These are phyloP conservation scores for Pandemis corylana DNA, from an alignment of 2,888 invertebrate genomes.

Conservation along the genomic window DNA sequence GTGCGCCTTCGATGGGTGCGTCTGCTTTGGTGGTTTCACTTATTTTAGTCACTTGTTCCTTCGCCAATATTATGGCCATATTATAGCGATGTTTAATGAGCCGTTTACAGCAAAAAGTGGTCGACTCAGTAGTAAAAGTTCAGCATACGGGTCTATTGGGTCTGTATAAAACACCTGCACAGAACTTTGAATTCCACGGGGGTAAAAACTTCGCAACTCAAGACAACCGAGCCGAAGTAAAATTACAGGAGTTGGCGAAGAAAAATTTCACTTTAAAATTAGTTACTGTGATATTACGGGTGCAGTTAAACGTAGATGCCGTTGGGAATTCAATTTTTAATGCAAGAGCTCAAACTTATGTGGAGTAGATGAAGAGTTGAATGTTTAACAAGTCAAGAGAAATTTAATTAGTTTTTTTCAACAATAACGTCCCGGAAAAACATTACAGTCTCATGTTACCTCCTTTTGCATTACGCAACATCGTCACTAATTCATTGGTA, in stretches of 20 bases:
- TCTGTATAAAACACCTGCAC: slow-evolving; percentile 33
- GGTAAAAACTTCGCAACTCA: slow-evolving; percentile 39
- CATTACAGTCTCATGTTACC: no score
- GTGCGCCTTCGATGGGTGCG: neutral
- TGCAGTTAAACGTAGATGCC: slow-evolving; percentile 36
- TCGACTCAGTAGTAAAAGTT: slow-evolving; percentile 25
- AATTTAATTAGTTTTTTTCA: neutral
- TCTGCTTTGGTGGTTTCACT: neutral
- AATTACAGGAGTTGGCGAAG: slow-evolving; percentile 38
- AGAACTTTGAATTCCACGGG: slow-evolving; percentile 29
- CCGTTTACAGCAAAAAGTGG: neutral
- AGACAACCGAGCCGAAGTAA: slow-evolving; percentile 36
- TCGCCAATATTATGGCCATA: slow-evolving; percentile 6
- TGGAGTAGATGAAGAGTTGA: neutral
- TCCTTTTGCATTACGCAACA: neutral
- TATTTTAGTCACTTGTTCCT: neutral
- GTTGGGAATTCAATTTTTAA: slow-evolving; percentile 37
- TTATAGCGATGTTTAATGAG: neutral
- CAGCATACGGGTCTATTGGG: slow-evolving; percentile 20
- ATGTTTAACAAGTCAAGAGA: neutral
- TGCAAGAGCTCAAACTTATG: slow-evolving; percentile 8
- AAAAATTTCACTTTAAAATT: slow-evolving; percentile 43
- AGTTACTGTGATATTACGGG: slow-evolving; percentile 40
- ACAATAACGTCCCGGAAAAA: no score
- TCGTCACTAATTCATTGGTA: no score